These are phyloP conservation scores for Poecilia velifera DNA, from an alignment of 2,797 vertebrate species.

Conservation along the genomic window DNA sequence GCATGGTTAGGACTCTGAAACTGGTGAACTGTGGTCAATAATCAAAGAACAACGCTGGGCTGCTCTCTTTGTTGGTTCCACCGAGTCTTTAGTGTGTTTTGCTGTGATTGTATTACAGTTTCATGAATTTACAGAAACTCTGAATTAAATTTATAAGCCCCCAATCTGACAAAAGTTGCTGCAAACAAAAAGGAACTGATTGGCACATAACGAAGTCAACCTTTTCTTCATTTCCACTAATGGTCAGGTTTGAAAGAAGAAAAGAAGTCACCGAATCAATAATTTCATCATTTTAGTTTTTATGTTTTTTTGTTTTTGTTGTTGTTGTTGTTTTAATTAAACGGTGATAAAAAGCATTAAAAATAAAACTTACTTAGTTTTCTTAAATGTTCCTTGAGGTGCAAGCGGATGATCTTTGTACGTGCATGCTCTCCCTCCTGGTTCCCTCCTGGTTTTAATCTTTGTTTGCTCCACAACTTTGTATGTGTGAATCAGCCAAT, in stretches of 20 bases:
- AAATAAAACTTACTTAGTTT: neutral
- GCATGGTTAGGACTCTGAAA: constrained; percentile 18
- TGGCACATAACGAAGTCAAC: constrained; percentile 54
- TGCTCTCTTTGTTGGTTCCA: constrained; percentile 3
- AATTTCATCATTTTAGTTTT: neutral
- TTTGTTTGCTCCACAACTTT: constrained; percentile 25
- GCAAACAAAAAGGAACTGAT: constrained; percentile 27
- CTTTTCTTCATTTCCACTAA: constrained; percentile 55
- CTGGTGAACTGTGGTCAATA: constrained; percentile 3
- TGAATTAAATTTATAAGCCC: constrained; percentile 28
- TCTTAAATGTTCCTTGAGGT: neutral
- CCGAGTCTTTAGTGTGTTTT: neutral
- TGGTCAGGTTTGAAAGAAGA: constrained; percentile 36
- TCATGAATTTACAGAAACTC: constrained; percentile 4
- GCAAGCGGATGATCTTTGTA: neutral
- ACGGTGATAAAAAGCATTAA: neutral
- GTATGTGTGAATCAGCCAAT: constrained; percentile 38
- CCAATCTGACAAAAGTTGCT: constrained; percentile 37
- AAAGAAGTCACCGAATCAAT: neutral
- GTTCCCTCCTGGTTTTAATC: constrained; percentile 30
- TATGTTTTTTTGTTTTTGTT: neutral
- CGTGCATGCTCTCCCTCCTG: constrained; percentile 5
- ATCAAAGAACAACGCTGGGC: constrained; percentile 18
- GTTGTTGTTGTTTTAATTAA: too few relatives aligned
- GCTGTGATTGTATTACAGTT: constrained; percentile 16